Evolutionary conservation across 2,113 vertebrate genomes (phyloP).

Genomic region (Lutjanus erythropterus): DNA sequence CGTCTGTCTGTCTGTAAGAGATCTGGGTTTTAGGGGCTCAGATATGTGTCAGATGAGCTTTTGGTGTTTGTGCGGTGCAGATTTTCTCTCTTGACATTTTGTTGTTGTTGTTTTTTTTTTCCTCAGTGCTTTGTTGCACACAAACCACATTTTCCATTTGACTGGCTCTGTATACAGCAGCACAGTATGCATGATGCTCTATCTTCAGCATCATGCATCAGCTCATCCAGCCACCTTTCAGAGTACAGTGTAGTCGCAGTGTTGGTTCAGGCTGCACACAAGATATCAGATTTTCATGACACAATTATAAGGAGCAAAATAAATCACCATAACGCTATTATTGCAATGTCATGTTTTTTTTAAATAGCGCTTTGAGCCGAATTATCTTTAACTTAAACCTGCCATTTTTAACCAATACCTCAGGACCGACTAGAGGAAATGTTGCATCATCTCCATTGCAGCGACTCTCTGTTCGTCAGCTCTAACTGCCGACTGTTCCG

Average conservation of each 20-base stretch:
- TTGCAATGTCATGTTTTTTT: too few species aligned
- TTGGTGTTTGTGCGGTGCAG: constrained; percentile 52
- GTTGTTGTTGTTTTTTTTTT: constrained; percentile 31
- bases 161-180: constrained; percentile 42
- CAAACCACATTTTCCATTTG: constrained; percentile 69
- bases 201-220: constrained; percentile 32
- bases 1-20: constrained; percentile 67
- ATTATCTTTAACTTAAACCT: too few species aligned
- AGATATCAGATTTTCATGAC: too few species aligned
- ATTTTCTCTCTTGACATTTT: constrained; percentile 68
- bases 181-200: constrained; percentile 25
- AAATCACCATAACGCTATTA: too few species aligned
- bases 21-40: constrained; percentile 66
- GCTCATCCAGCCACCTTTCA: neutral
- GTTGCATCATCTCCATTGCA: too few species aligned
- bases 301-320: too few species aligned
- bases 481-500: too few species aligned
- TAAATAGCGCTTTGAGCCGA: too few species aligned
- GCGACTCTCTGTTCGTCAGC: too few species aligned
- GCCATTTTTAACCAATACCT: too few species aligned
- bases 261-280: constrained; percentile 3
- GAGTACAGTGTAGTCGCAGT: neutral
- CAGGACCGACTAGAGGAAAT: too few species aligned
- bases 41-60: constrained; percentile 66
- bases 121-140: constrained; percentile 60